phyloP scores from a whole-genome alignment of 2,797 vertebrate species.

The Catharus ustulatus region DNA sequence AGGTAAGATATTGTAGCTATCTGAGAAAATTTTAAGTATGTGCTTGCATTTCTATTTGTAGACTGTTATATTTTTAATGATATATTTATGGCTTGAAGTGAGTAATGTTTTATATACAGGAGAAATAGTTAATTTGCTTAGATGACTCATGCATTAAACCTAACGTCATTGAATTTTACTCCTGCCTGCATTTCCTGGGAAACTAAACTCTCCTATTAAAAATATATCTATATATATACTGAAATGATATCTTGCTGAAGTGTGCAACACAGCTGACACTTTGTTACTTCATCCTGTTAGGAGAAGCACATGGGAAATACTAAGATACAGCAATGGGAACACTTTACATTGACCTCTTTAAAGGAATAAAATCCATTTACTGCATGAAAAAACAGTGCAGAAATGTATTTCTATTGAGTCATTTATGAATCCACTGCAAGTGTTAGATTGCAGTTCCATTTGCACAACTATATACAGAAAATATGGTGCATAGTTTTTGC shows the following conservation, averaged over 20 bases:
- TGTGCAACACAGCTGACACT: background rate
- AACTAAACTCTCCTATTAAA: background rate
- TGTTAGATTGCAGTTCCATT: background rate
- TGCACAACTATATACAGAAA: background rate
- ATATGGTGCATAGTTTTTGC: background rate
- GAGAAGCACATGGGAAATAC: background rate
- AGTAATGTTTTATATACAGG: conserved; percentile 27
- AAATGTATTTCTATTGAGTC: background rate
- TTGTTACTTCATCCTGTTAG: background rate
- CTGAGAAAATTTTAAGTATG: background rate
- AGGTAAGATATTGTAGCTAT: background rate
- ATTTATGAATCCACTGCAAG: background rate
- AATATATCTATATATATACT: background rate
- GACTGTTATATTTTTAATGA: conserved; percentile 7
- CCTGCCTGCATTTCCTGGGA: background rate
- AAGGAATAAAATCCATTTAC: background rate
- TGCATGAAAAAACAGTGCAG: background rate
- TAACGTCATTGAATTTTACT: background rate
- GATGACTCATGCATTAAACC: conserved; percentile 19
- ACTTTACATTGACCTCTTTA: background rate
- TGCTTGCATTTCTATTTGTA: conserved; percentile 12
- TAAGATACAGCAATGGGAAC: background rate
- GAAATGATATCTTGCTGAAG: background rate
- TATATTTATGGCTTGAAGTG: conserved; percentile 24
- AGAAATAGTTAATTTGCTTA: conserved; percentile 37